These are phyloP conservation scores for Plecotus auritus DNA, from an alignment of 2,113 vertebrate species.

Conservation along the genomic window DNA sequence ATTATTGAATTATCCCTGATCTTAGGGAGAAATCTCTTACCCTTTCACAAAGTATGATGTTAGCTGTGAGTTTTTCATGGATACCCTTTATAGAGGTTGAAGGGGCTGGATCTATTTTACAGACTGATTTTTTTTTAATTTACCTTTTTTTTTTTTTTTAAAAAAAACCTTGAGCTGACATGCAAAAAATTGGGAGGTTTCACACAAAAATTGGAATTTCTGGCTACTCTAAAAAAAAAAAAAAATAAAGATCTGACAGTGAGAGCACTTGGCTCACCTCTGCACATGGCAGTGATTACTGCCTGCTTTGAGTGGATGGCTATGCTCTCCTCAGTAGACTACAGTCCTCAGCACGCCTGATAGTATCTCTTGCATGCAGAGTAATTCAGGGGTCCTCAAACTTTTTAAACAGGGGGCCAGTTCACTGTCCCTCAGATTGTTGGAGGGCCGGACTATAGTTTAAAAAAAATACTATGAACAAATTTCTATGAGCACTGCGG, in stretches of 20 bases:
- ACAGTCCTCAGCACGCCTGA: neutral
- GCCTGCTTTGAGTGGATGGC: neutral
- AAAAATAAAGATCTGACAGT: neutral
- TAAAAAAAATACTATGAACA: too few relatives aligned
- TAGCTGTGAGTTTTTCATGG: neutral
- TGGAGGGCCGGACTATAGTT: too few relatives aligned
- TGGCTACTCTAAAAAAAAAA: neutral
- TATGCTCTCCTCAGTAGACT: neutral
- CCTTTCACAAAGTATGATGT: neutral
- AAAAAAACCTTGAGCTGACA: neutral
- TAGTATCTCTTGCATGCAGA: neutral
- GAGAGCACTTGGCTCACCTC: neutral
- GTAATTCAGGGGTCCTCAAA: too few relatives aligned
- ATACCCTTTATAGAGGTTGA: neutral
- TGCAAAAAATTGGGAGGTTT: conserved; percentile 12
- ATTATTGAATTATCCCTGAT: neutral
- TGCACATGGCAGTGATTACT: neutral
- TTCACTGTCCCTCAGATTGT: too few relatives aligned
- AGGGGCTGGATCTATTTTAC: neutral
- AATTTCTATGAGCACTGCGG: too few relatives aligned
- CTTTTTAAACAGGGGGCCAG: too few relatives aligned
- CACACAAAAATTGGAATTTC: neutral
- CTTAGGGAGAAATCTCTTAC: neutral
- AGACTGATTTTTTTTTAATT: neutral
- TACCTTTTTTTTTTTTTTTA: neutral